Percentiles rank a stretch among this genome's conserved stretches.
Evolutionary conservation across 2,888 invertebrate species (phyloP).

Genomic region (Eupelmus urozonus): DNA sequence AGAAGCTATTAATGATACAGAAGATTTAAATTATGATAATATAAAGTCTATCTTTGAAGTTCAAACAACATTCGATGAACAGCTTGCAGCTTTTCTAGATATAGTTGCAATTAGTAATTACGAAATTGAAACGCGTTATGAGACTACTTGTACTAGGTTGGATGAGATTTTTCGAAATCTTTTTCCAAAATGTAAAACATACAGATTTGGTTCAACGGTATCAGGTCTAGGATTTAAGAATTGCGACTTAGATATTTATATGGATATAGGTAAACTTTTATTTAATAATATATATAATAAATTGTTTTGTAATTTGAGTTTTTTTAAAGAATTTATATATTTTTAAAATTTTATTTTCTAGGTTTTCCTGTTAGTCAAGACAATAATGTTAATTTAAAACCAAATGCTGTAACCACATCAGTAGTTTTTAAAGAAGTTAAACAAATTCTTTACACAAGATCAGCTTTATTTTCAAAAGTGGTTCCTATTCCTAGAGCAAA

Average conservation of each 20-base stretch:
- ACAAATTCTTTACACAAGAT: slow-evolving; percentile 75
- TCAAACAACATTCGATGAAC: slow-evolving; percentile 65
- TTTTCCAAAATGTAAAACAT: slow-evolving; percentile 74
- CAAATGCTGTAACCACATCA: slow-evolving; percentile 25
- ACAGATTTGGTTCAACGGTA: slow-evolving; percentile 86
- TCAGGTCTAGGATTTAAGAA: slow-evolving; percentile 84
- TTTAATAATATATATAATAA: background rate
- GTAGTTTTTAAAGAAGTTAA: slow-evolving; percentile 75
- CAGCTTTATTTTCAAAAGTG: slow-evolving; percentile 79
- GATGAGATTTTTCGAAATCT: slow-evolving; percentile 63
- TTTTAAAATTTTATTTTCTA: slow-evolving; percentile 52
- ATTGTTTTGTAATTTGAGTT: background rate
- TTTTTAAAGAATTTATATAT: background rate
- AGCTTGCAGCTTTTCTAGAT: slow-evolving; percentile 66
- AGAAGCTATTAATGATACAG: slow-evolving; percentile 52
- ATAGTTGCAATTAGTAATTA: slow-evolving; percentile 63
- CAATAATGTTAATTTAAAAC: slow-evolving; percentile 59
- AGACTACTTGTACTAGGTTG: slow-evolving; percentile 64
- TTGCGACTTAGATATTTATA: slow-evolving; percentile 87
- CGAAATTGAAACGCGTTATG: slow-evolving; percentile 66
- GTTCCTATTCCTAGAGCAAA: slow-evolving; percentile 84
- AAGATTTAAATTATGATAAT: slow-evolving; percentile 63
- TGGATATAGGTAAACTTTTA: slow-evolving; percentile 77
- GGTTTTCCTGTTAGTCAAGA: slow-evolving; percentile 64
- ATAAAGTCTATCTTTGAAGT: slow-evolving; percentile 65